Evolutionary conservation across 2,797 vertebrate species (phyloP).

Genomic region (Hemibagrus guttatus): DNA sequence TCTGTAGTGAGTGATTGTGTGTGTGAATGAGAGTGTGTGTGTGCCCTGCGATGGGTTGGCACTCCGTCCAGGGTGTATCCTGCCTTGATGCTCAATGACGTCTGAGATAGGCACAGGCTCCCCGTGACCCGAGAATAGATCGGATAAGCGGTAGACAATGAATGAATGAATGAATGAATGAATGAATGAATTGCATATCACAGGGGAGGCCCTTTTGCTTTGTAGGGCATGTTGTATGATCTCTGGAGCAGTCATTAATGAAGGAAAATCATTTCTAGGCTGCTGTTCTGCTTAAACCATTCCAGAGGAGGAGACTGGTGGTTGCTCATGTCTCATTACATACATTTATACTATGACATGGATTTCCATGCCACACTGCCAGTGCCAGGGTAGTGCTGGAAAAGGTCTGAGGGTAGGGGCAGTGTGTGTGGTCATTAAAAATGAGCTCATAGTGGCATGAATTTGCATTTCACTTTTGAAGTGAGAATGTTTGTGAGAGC

Average conservation of each 20-base stretch:
- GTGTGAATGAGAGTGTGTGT: too few relatives aligned
- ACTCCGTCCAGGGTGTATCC: too few relatives aligned
- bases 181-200: background rate
- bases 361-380: conserved; percentile 22
- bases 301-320: background rate
- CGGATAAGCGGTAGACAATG: too few relatives aligned
- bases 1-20: too few relatives aligned
- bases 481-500: background rate
- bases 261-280: background rate
- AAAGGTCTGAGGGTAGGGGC: background rate
- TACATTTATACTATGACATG: conserved; percentile 21
- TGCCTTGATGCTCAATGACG: too few relatives aligned
- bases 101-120: too few relatives aligned
- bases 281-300: conserved; percentile 10
- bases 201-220: background rate
- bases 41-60: too few relatives aligned
- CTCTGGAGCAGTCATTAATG: background rate
- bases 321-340: conserved; percentile 24
- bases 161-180: too few relatives aligned
- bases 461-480: background rate
- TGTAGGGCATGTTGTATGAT: background rate
- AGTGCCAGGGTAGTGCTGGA: conserved; percentile 17
- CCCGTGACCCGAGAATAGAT: too few relatives aligned
- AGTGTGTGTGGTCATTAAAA: background rate
- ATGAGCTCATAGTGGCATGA: background rate